Base-by-base conservation (phyloP, 2,888 invertebrate genomes). In the Platycheirus rosarum region DNA sequence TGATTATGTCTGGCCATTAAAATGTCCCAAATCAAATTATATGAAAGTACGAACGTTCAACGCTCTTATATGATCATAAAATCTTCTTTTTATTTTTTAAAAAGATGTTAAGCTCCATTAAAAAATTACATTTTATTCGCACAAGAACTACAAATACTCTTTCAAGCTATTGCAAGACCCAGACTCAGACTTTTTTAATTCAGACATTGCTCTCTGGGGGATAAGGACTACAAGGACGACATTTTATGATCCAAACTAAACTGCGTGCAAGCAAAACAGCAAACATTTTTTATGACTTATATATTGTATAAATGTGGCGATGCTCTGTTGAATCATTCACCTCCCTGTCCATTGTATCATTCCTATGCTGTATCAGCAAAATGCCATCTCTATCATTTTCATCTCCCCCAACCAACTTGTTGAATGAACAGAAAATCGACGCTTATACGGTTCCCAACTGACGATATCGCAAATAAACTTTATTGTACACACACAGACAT, bases 121-220 rank as follows among this genome's bases (percentile, higher is more conserved):
- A 51, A 62, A 78, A 73, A 68, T 55, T 48, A 44, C 73, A 51
- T 60, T 62, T 44, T 44, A 32, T 29, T 37, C 62, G 37, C 42
- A 57, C 29, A 46, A 63, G 46, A 65, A 14, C 32, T 37, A 14
- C 16, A 68, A 66, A 37, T 26, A 66, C 49, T 2, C 13, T 23
- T n/a, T 14, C 40, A 42, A 16, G 13, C 53, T 35, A 26, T 49
- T 55, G 13, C 23, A 55, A 13, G n/a, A 14, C 20, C 20, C 37
- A 55, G 26, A 42, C 57, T 8, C 60, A 26, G 29, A n/a, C 9
- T n/a, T 32, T n/a, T 40, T 8, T 48, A 53, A 44, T 46, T 63
- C 60, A 76, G 70, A 14, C 76, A 70, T 42, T 76, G 75, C 69
- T 62, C 62, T 69, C 69, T 16, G 20, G 60, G 60, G 35, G 14